Evolutionary conservation across 2,888 invertebrate genomes (phyloP), one percentile per base, ranked within the genome.

Genomic region (Strigamia maritima): DNA sequence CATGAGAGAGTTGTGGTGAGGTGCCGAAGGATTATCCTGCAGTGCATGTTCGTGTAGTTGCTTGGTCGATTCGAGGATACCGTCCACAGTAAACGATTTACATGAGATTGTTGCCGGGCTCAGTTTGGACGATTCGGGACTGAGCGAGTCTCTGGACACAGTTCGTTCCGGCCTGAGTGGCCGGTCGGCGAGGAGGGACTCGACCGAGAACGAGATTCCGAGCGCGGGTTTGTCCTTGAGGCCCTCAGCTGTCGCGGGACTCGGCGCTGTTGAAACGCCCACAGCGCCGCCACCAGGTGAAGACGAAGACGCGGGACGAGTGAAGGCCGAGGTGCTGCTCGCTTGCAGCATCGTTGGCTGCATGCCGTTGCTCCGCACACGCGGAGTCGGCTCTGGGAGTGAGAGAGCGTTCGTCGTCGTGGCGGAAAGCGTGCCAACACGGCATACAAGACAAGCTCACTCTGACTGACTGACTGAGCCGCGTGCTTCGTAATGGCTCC

Each of bases 291-390:
- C 77, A 35, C 44, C 70, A 40, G 74, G 81, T 24, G 79, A 49
- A 24, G 60, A 65, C 31, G 79, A 75, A 8, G 80, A 49, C 3
- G 81, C 77, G 7, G 81, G 81, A 38, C 80, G 80, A 28, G 80
- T 81, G 35, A 81, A 81, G 10, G 81, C 81, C 77, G 81, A 81
- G n/a, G 80, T 81, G 79, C 81, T 81, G 77, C 81, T 81, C 54
- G 80, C 40, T 31, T 80, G 81, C 40, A 81, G 76, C n/a, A 76
- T 79, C 16, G 79, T 80, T 60, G 81, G 81, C 70, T 81, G 81
- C 81, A 81, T 81, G 76, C 75, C 35, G 75, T 75, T 31, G 70
- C 26, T 35, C 26, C 38, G 40, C 31, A 28, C 54, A 12, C 75
- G 38, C 31, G 75, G 75, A 38, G 75, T 38, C 75, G 60, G 60